Evolutionary conservation across 2,797 vertebrate genomes (phyloP).

Genomic region (Zalophus californianus): DNA sequence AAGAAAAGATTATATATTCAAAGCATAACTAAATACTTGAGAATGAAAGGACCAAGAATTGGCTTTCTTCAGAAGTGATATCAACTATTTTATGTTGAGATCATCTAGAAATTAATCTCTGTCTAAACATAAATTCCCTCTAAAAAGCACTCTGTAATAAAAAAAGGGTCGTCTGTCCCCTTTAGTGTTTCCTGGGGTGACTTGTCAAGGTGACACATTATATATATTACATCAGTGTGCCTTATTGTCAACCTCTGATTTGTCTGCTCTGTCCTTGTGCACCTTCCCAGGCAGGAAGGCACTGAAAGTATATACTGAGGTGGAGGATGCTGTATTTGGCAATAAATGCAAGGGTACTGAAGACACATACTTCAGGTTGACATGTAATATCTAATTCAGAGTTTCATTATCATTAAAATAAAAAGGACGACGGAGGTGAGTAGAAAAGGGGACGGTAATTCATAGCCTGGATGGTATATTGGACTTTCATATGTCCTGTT

Average conservation of each 20-base stretch:
- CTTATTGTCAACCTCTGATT: background rate
- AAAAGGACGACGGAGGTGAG: background rate
- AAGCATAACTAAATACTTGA: background rate
- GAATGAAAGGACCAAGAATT: background rate
- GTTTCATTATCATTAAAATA: constrained; percentile 32
- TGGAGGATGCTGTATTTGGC: background rate
- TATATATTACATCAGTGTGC: background rate
- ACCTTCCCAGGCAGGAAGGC: background rate
- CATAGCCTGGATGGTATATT: background rate
- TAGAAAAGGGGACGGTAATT: background rate
- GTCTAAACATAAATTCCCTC: constrained; percentile 16
- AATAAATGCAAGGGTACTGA: constrained; percentile 47
- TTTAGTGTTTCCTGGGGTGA: constrained; percentile 10
- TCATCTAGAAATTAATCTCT: background rate
- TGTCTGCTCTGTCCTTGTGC: constrained; percentile 45
- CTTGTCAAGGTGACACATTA: constrained; percentile 22
- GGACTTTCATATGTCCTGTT: background rate
- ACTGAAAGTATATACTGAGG: background rate
- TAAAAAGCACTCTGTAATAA: background rate
- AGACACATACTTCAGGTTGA: constrained; percentile 46
- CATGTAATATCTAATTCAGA: constrained; percentile 43
- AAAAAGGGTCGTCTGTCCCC: background rate
- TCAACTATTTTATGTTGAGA: background rate
- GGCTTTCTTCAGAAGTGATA: background rate
- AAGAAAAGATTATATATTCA: background rate